These are phyloP conservation scores for Saccostrea echinata DNA, from an alignment of 1,140 invertebrate species.

Conservation along the genomic window DNA sequence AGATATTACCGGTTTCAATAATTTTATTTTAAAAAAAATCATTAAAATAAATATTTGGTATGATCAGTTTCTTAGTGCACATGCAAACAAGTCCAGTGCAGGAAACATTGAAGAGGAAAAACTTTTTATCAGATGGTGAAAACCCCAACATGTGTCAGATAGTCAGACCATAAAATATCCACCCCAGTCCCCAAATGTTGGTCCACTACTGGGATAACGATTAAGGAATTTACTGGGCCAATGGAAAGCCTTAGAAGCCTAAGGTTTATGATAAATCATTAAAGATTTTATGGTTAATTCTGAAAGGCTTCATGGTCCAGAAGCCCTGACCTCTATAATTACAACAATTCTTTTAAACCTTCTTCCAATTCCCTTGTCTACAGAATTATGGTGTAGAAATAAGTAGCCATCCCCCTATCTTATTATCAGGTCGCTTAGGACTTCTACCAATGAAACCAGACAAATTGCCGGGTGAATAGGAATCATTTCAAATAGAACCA, in stretches of 20 bases:
- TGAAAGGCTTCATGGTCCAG: constrained; percentile 34
- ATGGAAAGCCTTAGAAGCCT: constrained; percentile 20
- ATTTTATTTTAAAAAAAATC: background rate
- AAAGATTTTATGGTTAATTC: constrained; percentile 31
- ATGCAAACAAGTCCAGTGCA: background rate
- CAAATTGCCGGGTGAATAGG: background rate
- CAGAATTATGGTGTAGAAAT: constrained; percentile 35
- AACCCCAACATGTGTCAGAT: background rate
- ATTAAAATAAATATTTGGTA: background rate
- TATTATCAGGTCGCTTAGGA: background rate
- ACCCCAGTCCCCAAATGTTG: constrained; percentile 29
- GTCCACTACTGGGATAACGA: constrained; percentile 1
- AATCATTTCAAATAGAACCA: constrained; percentile 17
- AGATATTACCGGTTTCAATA: background rate
- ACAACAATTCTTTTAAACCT: constrained; percentile 20
- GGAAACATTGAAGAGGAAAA: background rate
- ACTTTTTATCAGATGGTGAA: background rate
- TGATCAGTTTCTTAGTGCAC: background rate
- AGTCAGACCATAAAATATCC: constrained; percentile 34
- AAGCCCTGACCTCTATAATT: constrained; percentile 30
- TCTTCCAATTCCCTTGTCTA: constrained; percentile 17
- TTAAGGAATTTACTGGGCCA: constrained; percentile 31
- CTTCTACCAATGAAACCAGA: background rate
- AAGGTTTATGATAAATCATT: constrained; percentile 38
- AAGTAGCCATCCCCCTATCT: constrained; percentile 10